Evolutionary conservation across 2,888 invertebrate genomes (phyloP).

Genomic region (Odontothrips loti): DNA sequence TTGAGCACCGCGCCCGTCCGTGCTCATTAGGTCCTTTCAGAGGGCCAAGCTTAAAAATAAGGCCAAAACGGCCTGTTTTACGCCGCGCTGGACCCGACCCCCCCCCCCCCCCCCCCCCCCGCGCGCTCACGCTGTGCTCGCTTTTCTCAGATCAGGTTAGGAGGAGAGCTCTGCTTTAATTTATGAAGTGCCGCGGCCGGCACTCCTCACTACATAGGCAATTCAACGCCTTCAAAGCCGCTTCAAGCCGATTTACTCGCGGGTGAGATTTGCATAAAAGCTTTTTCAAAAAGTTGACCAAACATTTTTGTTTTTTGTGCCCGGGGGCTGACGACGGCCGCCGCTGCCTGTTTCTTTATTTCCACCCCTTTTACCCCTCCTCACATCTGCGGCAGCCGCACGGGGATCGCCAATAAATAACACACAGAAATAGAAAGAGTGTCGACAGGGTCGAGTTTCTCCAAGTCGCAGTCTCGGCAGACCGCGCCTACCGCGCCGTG

Average conservation of each 20-base stretch:
- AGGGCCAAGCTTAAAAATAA: background rate
- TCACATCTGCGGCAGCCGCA: background rate
- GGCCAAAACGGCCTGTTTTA: background rate
- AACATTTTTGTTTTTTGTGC: no score
- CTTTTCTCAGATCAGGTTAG: no score
- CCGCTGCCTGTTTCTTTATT: no score
- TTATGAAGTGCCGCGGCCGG: no score
- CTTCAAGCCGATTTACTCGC: no score
- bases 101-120: background rate
- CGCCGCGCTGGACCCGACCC: background rate
- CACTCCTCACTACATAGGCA: no score
- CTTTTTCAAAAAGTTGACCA: no score
- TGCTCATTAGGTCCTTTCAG: constrained; percentile 11
- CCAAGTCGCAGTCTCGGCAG: background rate
- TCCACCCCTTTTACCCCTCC: no score
- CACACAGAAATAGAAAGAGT: background rate
- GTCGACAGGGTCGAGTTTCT: background rate
- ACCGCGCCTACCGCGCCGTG: background rate
- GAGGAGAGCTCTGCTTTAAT: background rate
- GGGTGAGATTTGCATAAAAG: no score
- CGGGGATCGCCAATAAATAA: background rate
- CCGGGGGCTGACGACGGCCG: no score
- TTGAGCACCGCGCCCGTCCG: background rate
- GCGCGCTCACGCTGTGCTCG: no score
- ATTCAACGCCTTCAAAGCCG: no score